These are phyloP conservation scores for Aphelinus certus DNA, from an alignment of 1,140 invertebrate genomes.

Conservation along the genomic window DNA sequence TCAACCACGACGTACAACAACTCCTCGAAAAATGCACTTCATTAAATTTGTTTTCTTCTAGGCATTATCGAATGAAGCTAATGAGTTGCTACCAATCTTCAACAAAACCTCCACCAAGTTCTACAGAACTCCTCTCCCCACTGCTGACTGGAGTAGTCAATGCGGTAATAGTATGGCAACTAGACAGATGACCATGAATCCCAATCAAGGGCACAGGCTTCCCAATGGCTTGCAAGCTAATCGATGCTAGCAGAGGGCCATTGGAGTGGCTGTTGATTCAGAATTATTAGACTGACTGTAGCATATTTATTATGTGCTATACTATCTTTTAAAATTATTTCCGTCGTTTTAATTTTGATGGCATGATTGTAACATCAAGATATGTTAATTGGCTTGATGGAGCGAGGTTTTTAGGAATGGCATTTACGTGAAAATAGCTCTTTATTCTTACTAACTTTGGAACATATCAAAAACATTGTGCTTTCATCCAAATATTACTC, in stretches of 20 bases:
- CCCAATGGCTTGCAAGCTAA: conserved; percentile 54
- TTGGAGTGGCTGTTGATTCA: conserved; percentile 26
- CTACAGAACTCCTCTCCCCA: conserved; percentile 82
- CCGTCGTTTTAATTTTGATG: conserved; percentile 19
- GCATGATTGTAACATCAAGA: not conserved
- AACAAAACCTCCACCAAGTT: conserved; percentile 94
- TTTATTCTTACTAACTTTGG: not conserved
- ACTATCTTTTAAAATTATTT: conserved; percentile 27
- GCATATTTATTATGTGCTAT: conserved; percentile 38
- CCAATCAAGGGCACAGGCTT: conserved; percentile 55
- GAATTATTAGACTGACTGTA: conserved; percentile 34
- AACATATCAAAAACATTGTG: conserved; percentile 17
- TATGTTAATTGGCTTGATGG: not conserved
- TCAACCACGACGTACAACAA: too few species aligned
- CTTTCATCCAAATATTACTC: not conserved
- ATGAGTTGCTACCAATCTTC: conserved; percentile 95
- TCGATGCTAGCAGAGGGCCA: conserved; percentile 52
- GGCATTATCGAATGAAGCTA: conserved; percentile 94
- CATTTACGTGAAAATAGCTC: conserved; percentile 7
- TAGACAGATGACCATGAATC: conserved; percentile 57
- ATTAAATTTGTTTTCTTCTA: conserved; percentile 59
- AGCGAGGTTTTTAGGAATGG: not conserved
- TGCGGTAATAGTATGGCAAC: conserved; percentile 60
- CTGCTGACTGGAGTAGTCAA: conserved; percentile 86
- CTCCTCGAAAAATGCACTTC: not conserved